Evolutionary conservation across 2,797 vertebrate species (phyloP), one percentile per base, ranked within the genome.

Genomic region (Podargus strigoides): DNA sequence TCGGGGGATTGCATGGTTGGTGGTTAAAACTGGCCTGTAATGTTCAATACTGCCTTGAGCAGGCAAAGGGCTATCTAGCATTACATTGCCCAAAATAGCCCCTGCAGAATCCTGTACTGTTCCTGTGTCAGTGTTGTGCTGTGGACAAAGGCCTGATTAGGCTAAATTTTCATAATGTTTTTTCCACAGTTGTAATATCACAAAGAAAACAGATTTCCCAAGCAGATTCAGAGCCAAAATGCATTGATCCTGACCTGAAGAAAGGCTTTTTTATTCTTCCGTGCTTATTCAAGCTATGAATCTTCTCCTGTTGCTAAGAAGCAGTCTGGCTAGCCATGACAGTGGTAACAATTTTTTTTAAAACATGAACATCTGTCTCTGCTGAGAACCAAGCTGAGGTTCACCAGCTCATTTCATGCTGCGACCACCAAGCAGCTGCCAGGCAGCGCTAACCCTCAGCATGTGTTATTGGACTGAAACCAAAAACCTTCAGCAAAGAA

Each of bases 381-480:
- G 1, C 56, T 63, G 83, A 76, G 76, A 93, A 23, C 59, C 20
- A 87, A 78, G 67, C 42, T 78, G 69, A 86, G 70, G 62, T 81
- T 93, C 80, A 86, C 73, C 56, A 70, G 27, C 76, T 78, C 42
- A 8, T 69, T 94, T 81, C 77, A 85, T 37, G 49, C 80, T 0
- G 21, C 90, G 90, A 90, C 95, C 85, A 95, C 92, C 87, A 82
- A 62, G 90, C 63, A 87, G 83, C 81, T 78, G 36, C 91, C 41
- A 83, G 81, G 84, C 78, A 83, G 81, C 2, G 1, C 69, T 85
- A 92, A 89, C 85, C 50, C 50, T 93, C 64, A 72, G 42, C 50
- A 67, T 60, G 44, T 76, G 78, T 53, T 70, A 14, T 1, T 87
- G 92, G 84, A 56, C 68, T 62, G 53, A 49, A 78, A 75, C 58